Base-by-base conservation (phyloP, 1,140 invertebrate genomes). In the Hestina assimilis region DNA sequence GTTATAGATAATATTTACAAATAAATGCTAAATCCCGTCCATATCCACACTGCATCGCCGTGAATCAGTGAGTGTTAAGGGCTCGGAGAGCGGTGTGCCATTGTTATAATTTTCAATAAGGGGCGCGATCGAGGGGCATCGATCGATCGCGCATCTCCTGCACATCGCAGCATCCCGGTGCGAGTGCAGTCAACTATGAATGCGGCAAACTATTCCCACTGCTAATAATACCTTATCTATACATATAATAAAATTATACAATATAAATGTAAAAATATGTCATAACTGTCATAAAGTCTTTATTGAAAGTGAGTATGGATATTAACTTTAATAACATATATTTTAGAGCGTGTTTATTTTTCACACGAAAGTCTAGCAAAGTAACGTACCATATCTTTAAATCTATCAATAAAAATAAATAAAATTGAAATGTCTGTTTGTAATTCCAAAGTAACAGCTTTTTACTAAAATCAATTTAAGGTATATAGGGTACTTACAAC, bases 41-140 rank as follows among this genome's bases (percentile, higher is more conserved):
- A 48, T 81, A 76, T 87, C 82, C 82, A 84, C 56, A 75, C 23
- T 70, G 54, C 59, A 67, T 68, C 59, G 59, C 78, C 75, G 72
- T n/a, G 86, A 87, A 87, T 87, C 84, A 87, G 82, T 83, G 84
- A 86, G 81, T 85, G 83, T 86, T 83, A 87, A 87, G 83, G 77
- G 82, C 72, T 53, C 67, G 51, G 75, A 69, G 76, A 71, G 81
- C 66, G 79, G 79, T 79, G 75, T 76, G 74, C 81, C 84, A 85
- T 87, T 87, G 84, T 87, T 87, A 87, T 87, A 87, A 87, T 87
- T 85, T 87, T 87, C 84, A 87, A 87, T 87, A 87, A 87, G 84
- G 84, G 83, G 84, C 75, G 81, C 77, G 72, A 83, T 84, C 75
- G 82, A 83, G 83, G 83, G 84, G 84, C 77, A 87, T 78, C 79